phyloP scores from a whole-genome alignment of 2,113 vertebrate species.

The Mus pahari region DNA sequence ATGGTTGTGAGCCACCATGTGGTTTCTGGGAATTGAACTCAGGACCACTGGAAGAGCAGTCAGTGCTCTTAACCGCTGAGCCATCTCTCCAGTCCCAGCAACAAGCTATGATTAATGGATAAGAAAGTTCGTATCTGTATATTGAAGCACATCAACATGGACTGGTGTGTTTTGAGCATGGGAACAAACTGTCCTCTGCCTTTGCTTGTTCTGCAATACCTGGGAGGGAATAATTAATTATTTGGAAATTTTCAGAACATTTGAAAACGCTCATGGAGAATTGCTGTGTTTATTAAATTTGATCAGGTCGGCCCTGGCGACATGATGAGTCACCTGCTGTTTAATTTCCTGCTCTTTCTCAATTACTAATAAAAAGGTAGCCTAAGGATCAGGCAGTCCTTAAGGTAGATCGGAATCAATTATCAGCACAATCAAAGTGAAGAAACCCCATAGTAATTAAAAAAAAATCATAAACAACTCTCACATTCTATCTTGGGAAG shows the following conservation, averaged over 20 bases:
- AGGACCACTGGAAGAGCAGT: too few species aligned
- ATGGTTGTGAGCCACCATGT: too few species aligned
- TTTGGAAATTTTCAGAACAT: background rate
- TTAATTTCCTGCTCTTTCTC: slow-evolving; percentile 53
- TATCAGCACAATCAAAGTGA: slow-evolving; percentile 60
- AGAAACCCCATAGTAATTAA: slow-evolving; percentile 32
- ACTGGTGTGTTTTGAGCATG: background rate
- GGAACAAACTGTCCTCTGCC: background rate
- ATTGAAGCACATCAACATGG: background rate
- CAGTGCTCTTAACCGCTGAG: too few species aligned
- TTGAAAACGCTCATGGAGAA: slow-evolving; percentile 46
- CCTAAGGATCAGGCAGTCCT: slow-evolving; percentile 45
- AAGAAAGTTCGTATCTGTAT: background rate
- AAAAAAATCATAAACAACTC: slow-evolving; percentile 10
- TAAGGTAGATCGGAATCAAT: slow-evolving; percentile 63
- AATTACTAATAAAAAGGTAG: slow-evolving; percentile 43
- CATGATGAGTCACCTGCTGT: background rate
- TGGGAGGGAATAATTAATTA: slow-evolving; percentile 31
- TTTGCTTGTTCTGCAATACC: background rate
- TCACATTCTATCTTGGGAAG: slow-evolving; percentile 58
- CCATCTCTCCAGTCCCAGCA: background rate
- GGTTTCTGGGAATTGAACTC: too few species aligned
- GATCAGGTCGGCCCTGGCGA: background rate
- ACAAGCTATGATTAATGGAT: background rate
- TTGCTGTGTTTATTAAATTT: slow-evolving; percentile 30